Evolutionary conservation across 1,140 invertebrate genomes (phyloP), one percentile per base, ranked within the genome.

Genomic region (Diabrotica undecimpunctata): DNA sequence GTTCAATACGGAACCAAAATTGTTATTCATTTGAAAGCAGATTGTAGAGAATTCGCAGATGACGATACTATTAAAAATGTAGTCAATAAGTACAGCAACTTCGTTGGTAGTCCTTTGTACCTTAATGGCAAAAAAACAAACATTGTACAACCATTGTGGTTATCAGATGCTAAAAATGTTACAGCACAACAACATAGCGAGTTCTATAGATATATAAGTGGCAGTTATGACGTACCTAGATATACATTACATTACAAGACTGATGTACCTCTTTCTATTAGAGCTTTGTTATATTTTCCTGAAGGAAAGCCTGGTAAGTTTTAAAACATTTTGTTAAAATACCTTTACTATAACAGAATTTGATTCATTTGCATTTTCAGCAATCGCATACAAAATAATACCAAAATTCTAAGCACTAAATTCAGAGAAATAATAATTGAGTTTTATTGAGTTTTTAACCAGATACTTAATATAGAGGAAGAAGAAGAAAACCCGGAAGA

Each of bases 81-180:
- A 46, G 92, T 98, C 51, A 90, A 94, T 72, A 98, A 97, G 77
- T 98, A 98, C 81, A 98, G 95, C 77, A 98, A 97, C 79, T 98
- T 98, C 79, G 92, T 98, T 54, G 91, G 94, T 6, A 93, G 90
- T 75, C 94, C 96, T 0, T 96, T 99, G 74, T 90, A 86, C 74
- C 79, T 98, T 3, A 98, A 98, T 83, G 92, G 92, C 41, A 89
- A 92, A 73, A 88, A 87, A 79, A 73, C 70, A n/a, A 78, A 79
- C 60, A 74, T 71, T 39, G 71, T 84, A 62, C 79, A 97, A 86
- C 94, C 96, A 0, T 75, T 99, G 7, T 99, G 97, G 96, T 84
- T 96, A 71, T 86, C 91, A 82, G 93, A 98, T 68, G 88, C 94
- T 0, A 97, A 95, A 81, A 86, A 91, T 71, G 88, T 98, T 0